phyloP scores from a whole-genome alignment of 2,888 invertebrate genomes.

The Stictocephala bisonia region DNA sequence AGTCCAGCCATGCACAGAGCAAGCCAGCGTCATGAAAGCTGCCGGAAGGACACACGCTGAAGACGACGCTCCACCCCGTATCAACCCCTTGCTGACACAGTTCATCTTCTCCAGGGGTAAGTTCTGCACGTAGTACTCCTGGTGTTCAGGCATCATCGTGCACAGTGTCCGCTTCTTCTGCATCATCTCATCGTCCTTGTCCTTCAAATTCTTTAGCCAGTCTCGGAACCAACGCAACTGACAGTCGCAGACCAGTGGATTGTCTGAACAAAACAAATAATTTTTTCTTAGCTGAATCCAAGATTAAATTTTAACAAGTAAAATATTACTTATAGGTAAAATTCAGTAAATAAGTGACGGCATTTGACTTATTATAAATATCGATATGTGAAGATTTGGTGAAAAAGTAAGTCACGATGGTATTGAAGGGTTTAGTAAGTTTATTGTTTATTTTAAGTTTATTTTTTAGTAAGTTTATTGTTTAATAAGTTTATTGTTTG shows the following conservation, averaged over 20 bases:
- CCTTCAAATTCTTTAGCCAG: slow-evolving; percentile 80
- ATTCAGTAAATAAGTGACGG: too few species aligned
- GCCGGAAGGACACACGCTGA: slow-evolving; percentile 16
- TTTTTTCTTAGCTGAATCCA: too few species aligned
- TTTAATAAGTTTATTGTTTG: too few species aligned
- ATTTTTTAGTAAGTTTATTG: too few species aligned
- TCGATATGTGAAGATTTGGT: too few species aligned
- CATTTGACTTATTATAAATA: too few species aligned
- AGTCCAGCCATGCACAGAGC: slow-evolving; percentile 5
- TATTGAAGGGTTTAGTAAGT: too few species aligned
- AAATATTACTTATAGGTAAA: too few species aligned
- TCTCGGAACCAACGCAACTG: slow-evolving; percentile 89
- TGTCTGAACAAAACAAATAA: slow-evolving; percentile 79
- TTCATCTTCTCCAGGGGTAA: slow-evolving; percentile 87
- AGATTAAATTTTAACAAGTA: not conserved
- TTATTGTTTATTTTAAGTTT: too few species aligned
- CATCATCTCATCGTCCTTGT: slow-evolving; percentile 89
- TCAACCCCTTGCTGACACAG: slow-evolving; percentile 69
- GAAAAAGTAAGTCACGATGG: too few species aligned
- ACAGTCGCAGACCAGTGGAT: slow-evolving; percentile 88
- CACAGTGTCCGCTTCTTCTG: slow-evolving; percentile 87
- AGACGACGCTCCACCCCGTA: slow-evolving; percentile 49
- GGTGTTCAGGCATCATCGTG: slow-evolving; percentile 82
- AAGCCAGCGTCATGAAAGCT: slow-evolving; percentile 7
- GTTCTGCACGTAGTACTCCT: slow-evolving; percentile 84